Conservation (phyloP, 2,888 invertebrate species). For the Torymus aiolomorphi region DNA sequence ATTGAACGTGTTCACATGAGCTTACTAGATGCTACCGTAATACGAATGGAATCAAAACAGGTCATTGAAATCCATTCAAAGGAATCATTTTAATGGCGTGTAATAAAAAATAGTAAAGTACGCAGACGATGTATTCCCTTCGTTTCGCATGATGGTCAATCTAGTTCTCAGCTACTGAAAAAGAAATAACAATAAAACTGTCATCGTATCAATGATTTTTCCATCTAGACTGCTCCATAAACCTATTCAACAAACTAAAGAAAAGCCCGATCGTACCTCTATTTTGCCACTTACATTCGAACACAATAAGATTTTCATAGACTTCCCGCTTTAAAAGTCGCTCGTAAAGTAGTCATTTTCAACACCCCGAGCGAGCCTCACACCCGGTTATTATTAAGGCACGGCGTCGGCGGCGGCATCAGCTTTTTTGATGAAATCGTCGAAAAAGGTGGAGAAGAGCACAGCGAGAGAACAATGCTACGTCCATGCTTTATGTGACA, state of each 20-base stretch:
- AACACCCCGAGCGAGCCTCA: slow-evolving; percentile 41
- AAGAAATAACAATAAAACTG: slow-evolving; percentile 47
- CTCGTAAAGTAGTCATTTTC: slow-evolving; percentile 35
- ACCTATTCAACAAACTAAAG: slow-evolving; percentile 26
- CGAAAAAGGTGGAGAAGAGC: slow-evolving; percentile 60
- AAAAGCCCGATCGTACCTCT: background rate
- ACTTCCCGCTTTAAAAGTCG: slow-evolving; percentile 24
- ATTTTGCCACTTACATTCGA: background rate
- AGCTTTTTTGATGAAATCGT: slow-evolving; percentile 61
- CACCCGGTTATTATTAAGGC: slow-evolving; percentile 42
- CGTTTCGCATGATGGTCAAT: slow-evolving; percentile 21
- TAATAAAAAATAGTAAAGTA: slow-evolving; percentile 28
- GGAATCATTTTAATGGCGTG: slow-evolving; percentile 20
- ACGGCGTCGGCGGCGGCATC: slow-evolving; percentile 56
- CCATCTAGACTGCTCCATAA: background rate
- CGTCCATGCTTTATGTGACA: slow-evolving; percentile 71
- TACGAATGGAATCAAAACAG: background rate
- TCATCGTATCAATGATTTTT: slow-evolving; percentile 12
- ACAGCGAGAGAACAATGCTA: slow-evolving; percentile 64
- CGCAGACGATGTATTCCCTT: slow-evolving; percentile 9
- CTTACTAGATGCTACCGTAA: too few relatives aligned
- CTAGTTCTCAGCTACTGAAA: slow-evolving; percentile 18
- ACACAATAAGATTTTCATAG: slow-evolving; percentile 42
- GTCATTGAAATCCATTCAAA: background rate
- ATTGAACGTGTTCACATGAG: too few relatives aligned